Conservation (phyloP, 2,888 invertebrate genomes). For the Zygogramma bicolorata region DNA sequence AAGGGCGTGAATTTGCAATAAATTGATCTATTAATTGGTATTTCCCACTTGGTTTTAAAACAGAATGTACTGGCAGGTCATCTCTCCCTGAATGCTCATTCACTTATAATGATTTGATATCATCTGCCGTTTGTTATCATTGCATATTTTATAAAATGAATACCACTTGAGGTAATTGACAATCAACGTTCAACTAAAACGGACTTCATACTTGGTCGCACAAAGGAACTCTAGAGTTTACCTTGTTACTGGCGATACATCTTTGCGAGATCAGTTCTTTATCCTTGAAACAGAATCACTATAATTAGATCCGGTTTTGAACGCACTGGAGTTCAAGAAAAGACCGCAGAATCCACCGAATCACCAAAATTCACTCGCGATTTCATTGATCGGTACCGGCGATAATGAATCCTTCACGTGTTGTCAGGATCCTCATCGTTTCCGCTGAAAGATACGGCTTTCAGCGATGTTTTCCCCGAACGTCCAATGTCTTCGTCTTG, state of each 20-base stretch:
- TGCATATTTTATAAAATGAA: too few species aligned
- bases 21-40: too few species aligned
- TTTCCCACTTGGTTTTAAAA: too few species aligned
- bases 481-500: slow-evolving; percentile 35
- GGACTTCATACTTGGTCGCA: background rate
- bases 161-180: background rate
- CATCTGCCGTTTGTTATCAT: background rate
- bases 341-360: background rate
- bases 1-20: too few species aligned
- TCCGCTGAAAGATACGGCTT: slow-evolving; percentile 3
- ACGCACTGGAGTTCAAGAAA: background rate
- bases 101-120: too few species aligned
- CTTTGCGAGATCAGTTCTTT: slow-evolving; percentile 14
- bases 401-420: background rate
- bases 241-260: slow-evolving; percentile 12
- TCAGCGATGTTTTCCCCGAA: slow-evolving; percentile 25
- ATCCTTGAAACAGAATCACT: slow-evolving; percentile 25
- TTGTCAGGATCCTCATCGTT: background rate
- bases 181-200: background rate
- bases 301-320: slow-evolving; percentile 2
- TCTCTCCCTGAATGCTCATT: too few species aligned
- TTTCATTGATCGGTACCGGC: background rate
- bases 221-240: background rate
- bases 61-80: too few species aligned
- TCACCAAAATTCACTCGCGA: background rate